Evolutionary conservation across 2,113 vertebrate genomes (phyloP).

Genomic region (Aptenodytes forsteri): DNA sequence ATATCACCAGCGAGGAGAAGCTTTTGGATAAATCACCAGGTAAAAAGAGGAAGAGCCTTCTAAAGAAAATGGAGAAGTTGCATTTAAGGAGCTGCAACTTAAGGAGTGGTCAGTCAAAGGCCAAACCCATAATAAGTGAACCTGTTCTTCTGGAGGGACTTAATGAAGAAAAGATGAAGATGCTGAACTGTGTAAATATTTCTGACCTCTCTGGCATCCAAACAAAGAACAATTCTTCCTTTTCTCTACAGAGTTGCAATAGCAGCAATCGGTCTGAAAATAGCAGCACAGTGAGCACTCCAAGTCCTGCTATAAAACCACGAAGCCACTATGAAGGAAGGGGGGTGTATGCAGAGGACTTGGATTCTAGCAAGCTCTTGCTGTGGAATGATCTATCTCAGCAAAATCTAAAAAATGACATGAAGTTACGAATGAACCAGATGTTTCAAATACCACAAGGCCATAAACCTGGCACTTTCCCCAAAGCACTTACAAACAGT

Average conservation of each 20-base stretch:
- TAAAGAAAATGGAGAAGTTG: slow-evolving; percentile 87
- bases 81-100: slow-evolving; percentile 68
- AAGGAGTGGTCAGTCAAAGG: slow-evolving; percentile 45
- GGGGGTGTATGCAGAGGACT: neutral
- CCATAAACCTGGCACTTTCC: slow-evolving; percentile 89
- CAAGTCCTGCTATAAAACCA: slow-evolving; percentile 43
- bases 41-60: slow-evolving; percentile 78
- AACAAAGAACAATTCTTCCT: slow-evolving; percentile 58
- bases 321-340: slow-evolving; percentile 38
- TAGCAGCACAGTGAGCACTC: slow-evolving; percentile 78
- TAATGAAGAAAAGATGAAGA: slow-evolving; percentile 71
- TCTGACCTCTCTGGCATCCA: slow-evolving; percentile 59
- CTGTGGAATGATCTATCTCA: slow-evolving; percentile 23
- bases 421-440: slow-evolving; percentile 34
- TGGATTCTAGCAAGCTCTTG: slow-evolving; percentile 21
- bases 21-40: slow-evolving; percentile 70
- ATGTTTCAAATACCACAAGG: slow-evolving; percentile 82
- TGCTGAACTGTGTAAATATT: slow-evolving; percentile 68
- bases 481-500: slow-evolving; percentile 76
- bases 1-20: slow-evolving; percentile 47
- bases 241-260: slow-evolving; percentile 61
- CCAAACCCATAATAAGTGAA: slow-evolving; percentile 60
- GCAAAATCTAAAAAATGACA: slow-evolving; percentile 62
- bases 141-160: slow-evolving; percentile 76
- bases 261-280: slow-evolving; percentile 77